These are phyloP conservation scores for Gymnogyps californianus DNA, from an alignment of 2,113 vertebrate genomes.

Conservation along the genomic window DNA sequence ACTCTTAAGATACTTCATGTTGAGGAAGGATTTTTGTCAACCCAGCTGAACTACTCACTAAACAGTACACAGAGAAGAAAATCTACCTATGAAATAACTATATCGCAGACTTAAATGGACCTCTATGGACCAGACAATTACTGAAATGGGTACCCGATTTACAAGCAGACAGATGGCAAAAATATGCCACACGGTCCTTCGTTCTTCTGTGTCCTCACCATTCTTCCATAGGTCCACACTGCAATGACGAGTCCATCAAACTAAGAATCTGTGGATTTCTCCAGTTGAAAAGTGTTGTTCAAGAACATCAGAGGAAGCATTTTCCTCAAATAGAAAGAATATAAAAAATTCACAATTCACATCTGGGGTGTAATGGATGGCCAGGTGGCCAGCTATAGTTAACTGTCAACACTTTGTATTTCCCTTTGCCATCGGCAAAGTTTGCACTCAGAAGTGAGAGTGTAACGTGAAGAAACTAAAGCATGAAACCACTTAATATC, in stretches of 20 bases:
- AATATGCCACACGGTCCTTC: neutral
- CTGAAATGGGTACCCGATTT: neutral
- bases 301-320: slow-evolving; percentile 38
- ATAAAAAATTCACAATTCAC: slow-evolving; percentile 56
- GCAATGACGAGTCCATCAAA: neutral
- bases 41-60: neutral
- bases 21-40: neutral
- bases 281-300: slow-evolving; percentile 21
- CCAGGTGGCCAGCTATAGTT: slow-evolving; percentile 59
- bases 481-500: slow-evolving; percentile 33
- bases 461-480: slow-evolving; percentile 57
- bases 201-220: neutral
- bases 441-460: slow-evolving; percentile 63
- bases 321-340: slow-evolving; percentile 41
- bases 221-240: neutral
- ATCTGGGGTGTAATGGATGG: slow-evolving; percentile 61
- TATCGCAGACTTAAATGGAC: neutral
- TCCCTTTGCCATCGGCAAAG: slow-evolving; percentile 63
- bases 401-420: slow-evolving; percentile 64
- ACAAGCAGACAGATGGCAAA: slow-evolving; percentile 19
- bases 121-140: neutral
- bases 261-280: slow-evolving; percentile 31
- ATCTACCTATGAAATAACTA: neutral
- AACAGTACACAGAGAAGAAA: neutral
- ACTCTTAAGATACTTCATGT: neutral